A percentile compares a stretch with the other conserved stretches of the same genome.
phyloP scores from a whole-genome alignment of 1,140 invertebrate species.

The Lysiphlebus fabarum region DNA sequence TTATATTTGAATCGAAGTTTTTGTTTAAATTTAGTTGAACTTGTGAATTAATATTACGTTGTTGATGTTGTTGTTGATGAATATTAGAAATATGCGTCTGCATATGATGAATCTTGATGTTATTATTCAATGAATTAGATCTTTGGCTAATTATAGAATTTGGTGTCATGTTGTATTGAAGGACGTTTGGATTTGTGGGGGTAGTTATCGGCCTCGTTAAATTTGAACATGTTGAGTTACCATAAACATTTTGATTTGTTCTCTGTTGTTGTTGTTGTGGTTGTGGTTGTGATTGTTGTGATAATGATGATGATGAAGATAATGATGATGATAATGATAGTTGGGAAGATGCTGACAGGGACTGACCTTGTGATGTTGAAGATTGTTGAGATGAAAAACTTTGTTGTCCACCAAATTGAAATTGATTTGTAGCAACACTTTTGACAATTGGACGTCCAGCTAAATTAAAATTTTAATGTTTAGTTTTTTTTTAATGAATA shows the following conservation, averaged over 20 bases:
- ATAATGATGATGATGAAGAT: constrained; percentile 40
- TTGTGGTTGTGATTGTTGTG: constrained; percentile 45
- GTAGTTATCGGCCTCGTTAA: constrained; percentile 44
- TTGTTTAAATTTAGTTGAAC: constrained; percentile 52
- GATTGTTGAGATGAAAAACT: constrained; percentile 39
- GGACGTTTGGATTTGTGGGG: constrained; percentile 42
- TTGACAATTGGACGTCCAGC: constrained; percentile 61
- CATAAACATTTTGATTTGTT: constrained; percentile 43
- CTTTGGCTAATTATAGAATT: constrained; percentile 47
- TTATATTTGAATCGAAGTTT: constrained; percentile 47
- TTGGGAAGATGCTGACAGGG: constrained; percentile 38
- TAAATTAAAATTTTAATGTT: constrained; percentile 12
- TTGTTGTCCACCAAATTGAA: constrained; percentile 40
- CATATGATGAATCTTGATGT: constrained; percentile 46
- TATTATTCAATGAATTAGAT: constrained; percentile 47
- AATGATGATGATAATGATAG: constrained; percentile 40
- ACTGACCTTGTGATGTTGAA: too few relatives aligned
- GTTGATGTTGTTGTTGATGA: constrained; percentile 44
- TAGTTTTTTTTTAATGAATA: too few relatives aligned
- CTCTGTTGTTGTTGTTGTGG: constrained; percentile 51
- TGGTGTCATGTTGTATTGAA: constrained; percentile 43
- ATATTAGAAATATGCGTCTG: constrained; percentile 47
- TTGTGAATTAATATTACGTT: constrained; percentile 39
- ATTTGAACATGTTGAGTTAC: constrained; percentile 43
- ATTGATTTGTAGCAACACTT: constrained; percentile 43